Base-by-base conservation (phyloP, 92 coral and sea anemone species). In the Micromussa lordhowensis region DNA sequence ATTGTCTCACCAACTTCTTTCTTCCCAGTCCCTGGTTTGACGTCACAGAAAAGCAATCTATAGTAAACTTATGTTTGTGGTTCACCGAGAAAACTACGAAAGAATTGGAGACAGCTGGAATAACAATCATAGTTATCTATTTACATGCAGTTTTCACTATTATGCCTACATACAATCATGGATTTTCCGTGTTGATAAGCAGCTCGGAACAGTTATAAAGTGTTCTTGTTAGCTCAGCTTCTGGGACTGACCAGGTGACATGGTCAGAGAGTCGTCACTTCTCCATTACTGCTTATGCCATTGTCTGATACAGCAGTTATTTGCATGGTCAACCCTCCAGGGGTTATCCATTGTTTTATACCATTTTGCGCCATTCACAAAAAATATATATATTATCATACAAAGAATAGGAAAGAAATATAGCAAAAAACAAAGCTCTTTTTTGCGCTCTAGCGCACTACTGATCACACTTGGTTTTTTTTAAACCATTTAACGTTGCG, bases 401-500 rank as follows among this genome's bases (percentile, higher is more conserved):
- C 34, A 66, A 26, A 28, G 17, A 66, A 66, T 66, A 66, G 11
- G n/a, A 66, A 66, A 28, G 4, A 66, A 66, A 44, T 40, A 40
- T 40, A 40, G 48, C 48, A 5, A 26, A 0, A 66, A 66, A 22
- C n/a, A 66, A 66, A 11, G 32, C 14, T 12, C 11, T 66, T 1
- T 18, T 73, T 19, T 16, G 15, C 19, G 6, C 15, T 66, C 34
- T 66, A 66, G 71, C 16, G 26, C 18, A 34, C 18, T 16, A 34
- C 7, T 35, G 78, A 73, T 73, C 49, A 35, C 14, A 22, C 78
- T 35, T 5, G 8, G 44, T 29, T 0, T 71, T n/a, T 71, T 34
- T 73, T 32, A 19, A 89, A 76, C 75, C 40, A 31, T 75, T 84
- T 34, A 63, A 49, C 29, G 88, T 72, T 40, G 91, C 36, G 28